Percentiles rank a stretch among this genome's conserved stretches.
Conservation (phyloP, 2,888 invertebrate genomes). For the Hipparchia sbordonii region DNA sequence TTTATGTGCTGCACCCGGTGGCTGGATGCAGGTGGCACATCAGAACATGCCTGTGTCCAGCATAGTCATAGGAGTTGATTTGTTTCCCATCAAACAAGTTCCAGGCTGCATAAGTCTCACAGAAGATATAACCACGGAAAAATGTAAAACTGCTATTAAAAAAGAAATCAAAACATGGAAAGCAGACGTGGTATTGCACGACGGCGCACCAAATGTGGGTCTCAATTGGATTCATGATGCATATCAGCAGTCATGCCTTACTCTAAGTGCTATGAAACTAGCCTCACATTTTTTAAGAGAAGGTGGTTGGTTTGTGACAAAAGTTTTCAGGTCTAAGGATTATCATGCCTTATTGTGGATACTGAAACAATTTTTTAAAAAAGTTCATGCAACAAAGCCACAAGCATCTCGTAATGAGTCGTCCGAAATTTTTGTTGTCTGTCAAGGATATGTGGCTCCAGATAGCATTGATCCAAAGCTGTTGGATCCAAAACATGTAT, state of each 20-base stretch:
- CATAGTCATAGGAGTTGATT: conserved; percentile 96
- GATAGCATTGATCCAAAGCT: conserved; percentile 96
- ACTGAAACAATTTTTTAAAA: conserved; percentile 97
- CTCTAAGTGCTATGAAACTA: conserved; percentile 95
- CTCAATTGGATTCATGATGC: conserved; percentile 99
- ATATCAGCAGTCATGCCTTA: conserved; percentile 95
- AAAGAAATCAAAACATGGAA: conserved; percentile 97
- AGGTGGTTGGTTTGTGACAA: conserved; percentile 99
- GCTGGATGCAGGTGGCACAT: conserved; percentile 99
- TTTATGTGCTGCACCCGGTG: conserved; percentile 99
- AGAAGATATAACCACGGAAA: conserved; percentile 98
- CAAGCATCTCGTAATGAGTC: conserved; percentile 99
- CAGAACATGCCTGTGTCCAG: conserved; percentile 99
- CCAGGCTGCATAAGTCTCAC: conserved; percentile 94
- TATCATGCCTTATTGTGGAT: conserved; percentile 98
- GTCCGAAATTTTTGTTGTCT: conserved; percentile 99
- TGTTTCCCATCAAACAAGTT: conserved; percentile 94
- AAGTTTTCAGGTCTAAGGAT: conserved; percentile 99
- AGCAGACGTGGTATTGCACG: conserved; percentile 97
- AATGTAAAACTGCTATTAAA: conserved; percentile 90
- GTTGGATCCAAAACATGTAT: conserved; percentile 96
- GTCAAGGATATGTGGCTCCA: conserved; percentile 96
- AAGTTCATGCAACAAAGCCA: conserved; percentile 99
- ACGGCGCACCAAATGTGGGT: conserved; percentile 99
- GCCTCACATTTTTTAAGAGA: conserved; percentile 93